A percentile compares a stretch with the other conserved stretches of the same genome.
Evolutionary conservation across 2,113 vertebrate species (phyloP).

Genomic region (Hassar affinis): DNA sequence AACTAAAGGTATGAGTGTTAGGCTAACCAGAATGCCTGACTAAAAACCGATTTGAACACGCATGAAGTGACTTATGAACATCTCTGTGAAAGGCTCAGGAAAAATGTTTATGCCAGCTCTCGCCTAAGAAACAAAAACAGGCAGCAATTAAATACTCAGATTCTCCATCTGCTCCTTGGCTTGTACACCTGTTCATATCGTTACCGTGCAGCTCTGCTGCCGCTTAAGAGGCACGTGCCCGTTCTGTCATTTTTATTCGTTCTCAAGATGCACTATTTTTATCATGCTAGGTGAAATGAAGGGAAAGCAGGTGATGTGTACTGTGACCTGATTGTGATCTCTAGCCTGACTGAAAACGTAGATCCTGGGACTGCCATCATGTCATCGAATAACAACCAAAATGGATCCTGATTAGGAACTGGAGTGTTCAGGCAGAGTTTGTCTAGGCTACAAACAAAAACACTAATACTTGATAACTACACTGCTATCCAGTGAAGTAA

Average conservation of each 20-base stretch:
- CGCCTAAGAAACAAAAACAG: not conserved
- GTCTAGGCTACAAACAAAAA: not conserved
- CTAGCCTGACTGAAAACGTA: not conserved
- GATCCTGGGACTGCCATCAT: not conserved
- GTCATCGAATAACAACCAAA: not conserved
- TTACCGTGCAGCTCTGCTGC: not conserved
- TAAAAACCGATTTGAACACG: not conserved
- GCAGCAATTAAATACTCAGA: not conserved
- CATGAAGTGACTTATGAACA: not conserved
- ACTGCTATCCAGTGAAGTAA: not conserved
- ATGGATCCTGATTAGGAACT: not conserved
- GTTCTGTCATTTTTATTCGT: not conserved
- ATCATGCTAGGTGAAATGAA: not conserved
- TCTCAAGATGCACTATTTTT: not conserved
- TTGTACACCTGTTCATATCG: not conserved
- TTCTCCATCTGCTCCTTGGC: constrained; percentile 17
- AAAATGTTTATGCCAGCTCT: not conserved
- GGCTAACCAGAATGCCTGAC: not conserved
- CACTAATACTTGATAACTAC: not conserved
- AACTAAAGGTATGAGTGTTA: not conserved
- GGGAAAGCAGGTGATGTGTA: not conserved
- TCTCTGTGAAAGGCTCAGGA: not conserved
- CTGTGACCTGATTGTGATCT: not conserved
- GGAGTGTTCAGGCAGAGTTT: not conserved
- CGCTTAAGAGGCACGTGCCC: not conserved